phyloP scores from a whole-genome alignment of 53 echinoderm and acorn worm genomes.

The Holothuria leucospilota region DNA sequence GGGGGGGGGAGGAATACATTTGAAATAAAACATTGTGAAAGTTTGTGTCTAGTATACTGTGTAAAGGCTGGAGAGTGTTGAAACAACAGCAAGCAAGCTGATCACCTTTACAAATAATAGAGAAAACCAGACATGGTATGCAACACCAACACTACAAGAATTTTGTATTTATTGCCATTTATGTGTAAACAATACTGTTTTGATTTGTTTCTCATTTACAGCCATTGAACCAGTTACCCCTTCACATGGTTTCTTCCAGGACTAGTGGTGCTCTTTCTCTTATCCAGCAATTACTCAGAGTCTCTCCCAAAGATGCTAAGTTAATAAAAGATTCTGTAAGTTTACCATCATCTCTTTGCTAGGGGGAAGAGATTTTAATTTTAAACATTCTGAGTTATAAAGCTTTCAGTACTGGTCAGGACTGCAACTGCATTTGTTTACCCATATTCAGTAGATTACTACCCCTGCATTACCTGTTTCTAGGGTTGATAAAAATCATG shows the following conservation, averaged over 20 bases:
- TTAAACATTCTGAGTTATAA: too few relatives aligned
- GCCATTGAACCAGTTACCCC: constrained; percentile 73
- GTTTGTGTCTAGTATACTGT: too few relatives aligned
- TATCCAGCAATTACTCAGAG: constrained; percentile 81
- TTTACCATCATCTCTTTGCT: not conserved
- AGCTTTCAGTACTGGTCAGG: too few relatives aligned
- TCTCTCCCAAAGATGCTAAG: constrained; percentile 86
- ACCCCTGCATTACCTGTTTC: too few relatives aligned
- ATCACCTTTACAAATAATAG: not conserved
- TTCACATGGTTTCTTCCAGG: constrained; percentile 89
- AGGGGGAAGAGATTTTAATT: too few relatives aligned
- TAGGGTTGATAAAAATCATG: too few relatives aligned
- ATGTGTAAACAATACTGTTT: not conserved
- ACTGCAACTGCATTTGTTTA: too few relatives aligned
- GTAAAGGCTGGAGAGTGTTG: too few relatives aligned
- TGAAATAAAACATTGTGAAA: too few relatives aligned
- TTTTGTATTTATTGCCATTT: not conserved
- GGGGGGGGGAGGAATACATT: too few relatives aligned
- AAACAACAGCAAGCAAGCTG: not conserved
- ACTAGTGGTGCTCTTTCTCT: constrained; percentile 85
- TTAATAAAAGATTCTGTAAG: constrained; percentile 87
- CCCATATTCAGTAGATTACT: too few relatives aligned
- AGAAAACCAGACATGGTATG: not conserved
- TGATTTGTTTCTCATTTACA: constrained; percentile 36
- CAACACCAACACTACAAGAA: too few relatives aligned